Conservation (phyloP, 1,140 invertebrate species). For the Lordiphosa stackelbergi region DNA sequence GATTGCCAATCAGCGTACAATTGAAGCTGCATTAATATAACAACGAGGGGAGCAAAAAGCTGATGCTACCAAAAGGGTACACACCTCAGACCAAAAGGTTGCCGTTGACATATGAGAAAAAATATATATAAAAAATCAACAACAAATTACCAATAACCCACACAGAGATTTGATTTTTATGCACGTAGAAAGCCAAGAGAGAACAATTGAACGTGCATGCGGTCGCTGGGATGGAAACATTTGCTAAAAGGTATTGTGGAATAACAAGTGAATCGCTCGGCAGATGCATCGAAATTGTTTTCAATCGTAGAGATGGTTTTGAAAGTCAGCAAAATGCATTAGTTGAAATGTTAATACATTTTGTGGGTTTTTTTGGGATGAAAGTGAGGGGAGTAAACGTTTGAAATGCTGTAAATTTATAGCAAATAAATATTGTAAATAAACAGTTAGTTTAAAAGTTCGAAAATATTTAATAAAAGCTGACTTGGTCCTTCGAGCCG, state of each 20-base stretch:
- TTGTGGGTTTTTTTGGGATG: too few relatives aligned
- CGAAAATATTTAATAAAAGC: too few relatives aligned
- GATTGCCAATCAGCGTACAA: slow-evolving; percentile 74
- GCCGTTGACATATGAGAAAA: slow-evolving; percentile 59
- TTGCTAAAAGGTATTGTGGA: slow-evolving; percentile 30
- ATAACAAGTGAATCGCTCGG: slow-evolving; percentile 23
- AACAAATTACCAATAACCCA: slow-evolving; percentile 61
- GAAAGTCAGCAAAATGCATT: too few relatives aligned
- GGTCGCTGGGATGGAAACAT: slow-evolving; percentile 42
- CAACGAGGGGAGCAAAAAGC: slow-evolving; percentile 3
- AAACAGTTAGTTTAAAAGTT: too few relatives aligned
- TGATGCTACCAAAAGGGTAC: slow-evolving; percentile 35
- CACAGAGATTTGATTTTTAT: slow-evolving; percentile 68
- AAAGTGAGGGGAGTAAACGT: too few relatives aligned
- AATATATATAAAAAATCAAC: slow-evolving; percentile 42
- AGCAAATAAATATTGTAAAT: too few relatives aligned
- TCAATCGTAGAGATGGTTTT: neutral
- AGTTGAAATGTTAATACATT: too few relatives aligned
- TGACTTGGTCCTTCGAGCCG: too few relatives aligned
- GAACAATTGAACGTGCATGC: slow-evolving; percentile 46
- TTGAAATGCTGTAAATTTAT: too few relatives aligned
- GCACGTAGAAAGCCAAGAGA: slow-evolving; percentile 38
- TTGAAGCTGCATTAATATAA: slow-evolving; percentile 70
- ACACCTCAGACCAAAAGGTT: slow-evolving; percentile 41
- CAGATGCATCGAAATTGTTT: slow-evolving; percentile 1